Evolutionary conservation across 2,113 vertebrate species (phyloP).

Genomic region (Hucho hucho): DNA sequence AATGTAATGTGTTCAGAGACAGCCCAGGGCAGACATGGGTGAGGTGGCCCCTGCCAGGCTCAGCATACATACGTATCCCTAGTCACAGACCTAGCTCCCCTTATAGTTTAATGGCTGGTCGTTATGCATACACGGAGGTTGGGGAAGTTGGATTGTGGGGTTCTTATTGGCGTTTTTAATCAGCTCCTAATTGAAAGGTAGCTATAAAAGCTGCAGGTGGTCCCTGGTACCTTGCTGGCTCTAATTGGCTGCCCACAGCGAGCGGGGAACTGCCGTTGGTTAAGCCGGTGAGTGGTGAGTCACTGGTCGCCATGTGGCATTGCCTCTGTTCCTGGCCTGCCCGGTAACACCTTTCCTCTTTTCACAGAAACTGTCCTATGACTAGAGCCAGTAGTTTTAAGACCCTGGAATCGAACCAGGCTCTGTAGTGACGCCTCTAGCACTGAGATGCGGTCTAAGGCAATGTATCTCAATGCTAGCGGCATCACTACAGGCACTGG

Average conservation of each 20-base stretch:
- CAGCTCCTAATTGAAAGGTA: constrained; percentile 56
- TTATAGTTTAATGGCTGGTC: constrained; percentile 34
- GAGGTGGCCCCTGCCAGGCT: constrained; percentile 14
- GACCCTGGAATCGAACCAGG: too few relatives aligned
- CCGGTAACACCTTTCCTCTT: background rate
- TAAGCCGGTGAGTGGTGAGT: constrained; percentile 6
- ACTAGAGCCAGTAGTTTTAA: too few relatives aligned
- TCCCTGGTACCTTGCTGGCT: constrained; percentile 41
- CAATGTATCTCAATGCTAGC: too few relatives aligned
- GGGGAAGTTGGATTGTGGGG: constrained; percentile 26
- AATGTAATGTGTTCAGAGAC: background rate
- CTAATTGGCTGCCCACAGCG: constrained; percentile 47
- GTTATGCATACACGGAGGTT: constrained; percentile 37
- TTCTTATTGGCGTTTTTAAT: constrained; percentile 50
- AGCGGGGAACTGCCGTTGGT: constrained; percentile 12
- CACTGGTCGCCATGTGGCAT: background rate
- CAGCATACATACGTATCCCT: background rate
- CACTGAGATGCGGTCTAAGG: too few relatives aligned
- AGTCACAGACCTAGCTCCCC: constrained; percentile 9
- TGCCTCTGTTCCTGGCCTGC: background rate
- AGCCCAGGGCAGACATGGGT: constrained; percentile 11
- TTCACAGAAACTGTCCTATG: too few relatives aligned
- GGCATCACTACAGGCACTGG: too few relatives aligned
- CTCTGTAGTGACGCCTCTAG: too few relatives aligned
- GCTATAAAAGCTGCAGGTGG: constrained; percentile 58